phyloP scores from a whole-genome alignment of 2,113 vertebrate genomes.

The Muntiacus muntjak region DNA sequence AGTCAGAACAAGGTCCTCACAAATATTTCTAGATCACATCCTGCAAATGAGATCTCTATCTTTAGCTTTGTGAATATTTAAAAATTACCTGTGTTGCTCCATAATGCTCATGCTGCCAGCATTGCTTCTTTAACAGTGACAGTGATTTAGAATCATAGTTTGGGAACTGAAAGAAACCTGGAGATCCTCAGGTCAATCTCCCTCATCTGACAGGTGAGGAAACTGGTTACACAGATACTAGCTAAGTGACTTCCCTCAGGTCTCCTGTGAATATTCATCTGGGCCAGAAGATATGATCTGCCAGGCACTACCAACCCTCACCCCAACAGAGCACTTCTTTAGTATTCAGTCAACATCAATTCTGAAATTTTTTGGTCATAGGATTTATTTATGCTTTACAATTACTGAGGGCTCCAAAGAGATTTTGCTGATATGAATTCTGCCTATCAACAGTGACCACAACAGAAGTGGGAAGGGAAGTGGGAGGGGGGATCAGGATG shows the following conservation, averaged over 20 bases:
- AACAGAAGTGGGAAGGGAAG: neutral
- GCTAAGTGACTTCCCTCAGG: neutral
- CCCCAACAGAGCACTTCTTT: neutral
- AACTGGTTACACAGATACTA: neutral
- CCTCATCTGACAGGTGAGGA: neutral
- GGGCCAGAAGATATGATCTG: neutral
- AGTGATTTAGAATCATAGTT: neutral
- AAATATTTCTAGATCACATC: neutral
- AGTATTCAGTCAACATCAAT: constrained; percentile 7
- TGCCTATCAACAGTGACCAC: neutral
- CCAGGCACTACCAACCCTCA: neutral
- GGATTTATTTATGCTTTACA: neutral
- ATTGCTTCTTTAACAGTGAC: neutral
- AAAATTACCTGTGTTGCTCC: neutral
- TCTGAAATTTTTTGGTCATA: neutral
- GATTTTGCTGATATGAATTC: neutral
- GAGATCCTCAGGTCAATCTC: neutral
- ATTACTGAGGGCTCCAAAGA: neutral
- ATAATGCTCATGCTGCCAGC: too few species aligned
- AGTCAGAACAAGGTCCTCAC: neutral
- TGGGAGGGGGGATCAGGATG: neutral
- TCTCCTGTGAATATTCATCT: neutral
- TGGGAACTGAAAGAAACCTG: neutral
- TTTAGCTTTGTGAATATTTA: neutral
- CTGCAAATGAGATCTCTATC: neutral